phyloP scores from a whole-genome alignment of 2,113 vertebrate genomes.

The Pterophyllum scalare region DNA sequence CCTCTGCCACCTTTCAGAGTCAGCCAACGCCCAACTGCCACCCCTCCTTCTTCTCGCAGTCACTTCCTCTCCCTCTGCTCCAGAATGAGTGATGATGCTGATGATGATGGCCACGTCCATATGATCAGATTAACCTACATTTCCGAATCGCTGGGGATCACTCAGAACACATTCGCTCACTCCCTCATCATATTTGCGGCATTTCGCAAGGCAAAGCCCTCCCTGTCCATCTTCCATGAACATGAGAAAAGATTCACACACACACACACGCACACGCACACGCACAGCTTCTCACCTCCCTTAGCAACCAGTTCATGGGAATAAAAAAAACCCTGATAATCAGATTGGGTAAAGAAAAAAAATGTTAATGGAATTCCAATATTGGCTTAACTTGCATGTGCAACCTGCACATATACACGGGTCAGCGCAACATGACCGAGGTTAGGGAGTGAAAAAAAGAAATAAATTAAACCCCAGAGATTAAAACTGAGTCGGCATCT shows the following conservation, averaged over 20 bases:
- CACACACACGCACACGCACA: background rate
- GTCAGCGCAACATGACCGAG: conserved; percentile 15
- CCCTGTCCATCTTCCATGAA: background rate
- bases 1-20: background rate
- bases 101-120: conserved; percentile 43
- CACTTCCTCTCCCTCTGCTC: background rate
- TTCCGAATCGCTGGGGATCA: conserved; percentile 59
- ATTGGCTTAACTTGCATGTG: background rate
- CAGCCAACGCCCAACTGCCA: conserved; percentile 42
- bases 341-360: background rate
- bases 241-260: background rate
- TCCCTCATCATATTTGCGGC: conserved; percentile 59
- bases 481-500: conserved; percentile 48
- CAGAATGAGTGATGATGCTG: conserved; percentile 37
- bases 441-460: background rate
- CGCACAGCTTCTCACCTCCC: background rate
- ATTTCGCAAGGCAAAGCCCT: conserved; percentile 31
- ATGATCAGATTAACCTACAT: conserved; percentile 79
- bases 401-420: background rate
- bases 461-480: background rate
- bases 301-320: conserved; percentile 14
- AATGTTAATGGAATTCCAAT: background rate
- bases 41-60: background rate
- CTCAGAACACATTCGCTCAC: conserved; percentile 38
- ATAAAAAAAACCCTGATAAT: background rate